Conservation (phyloP, 2,797 vertebrate genomes). For the Apogon talboti region DNA sequence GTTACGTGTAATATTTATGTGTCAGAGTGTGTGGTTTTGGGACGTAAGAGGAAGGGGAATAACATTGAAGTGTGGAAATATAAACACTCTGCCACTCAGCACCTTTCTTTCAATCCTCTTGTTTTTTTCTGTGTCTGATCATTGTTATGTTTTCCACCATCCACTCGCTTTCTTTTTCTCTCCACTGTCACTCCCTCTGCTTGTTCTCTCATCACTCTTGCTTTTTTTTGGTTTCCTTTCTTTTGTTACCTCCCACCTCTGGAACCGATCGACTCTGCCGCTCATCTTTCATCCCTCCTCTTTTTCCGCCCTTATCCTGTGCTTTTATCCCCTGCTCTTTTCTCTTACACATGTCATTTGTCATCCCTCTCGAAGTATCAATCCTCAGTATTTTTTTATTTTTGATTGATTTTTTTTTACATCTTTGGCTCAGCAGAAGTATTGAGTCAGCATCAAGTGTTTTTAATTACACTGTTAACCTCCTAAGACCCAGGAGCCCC, state of each 20-base stretch:
- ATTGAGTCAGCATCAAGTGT: conserved; percentile 14
- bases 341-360: conserved; percentile 12
- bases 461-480: too few species aligned
- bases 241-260: not conserved
- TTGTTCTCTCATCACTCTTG: conserved; percentile 26
- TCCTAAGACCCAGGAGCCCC: too few species aligned
- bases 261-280: conserved; percentile 4
- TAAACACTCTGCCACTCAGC: conserved; percentile 31
- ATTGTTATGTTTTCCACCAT: conserved; percentile 37
- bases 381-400: not conserved
- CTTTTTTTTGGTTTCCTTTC: conserved; percentile 16
- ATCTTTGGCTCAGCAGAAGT: not conserved
- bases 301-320: not conserved
- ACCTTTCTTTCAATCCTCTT: conserved; percentile 23
- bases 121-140: conserved; percentile 16
- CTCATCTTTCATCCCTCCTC: conserved; percentile 38
- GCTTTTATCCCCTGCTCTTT: not conserved
- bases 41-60: conserved; percentile 1
- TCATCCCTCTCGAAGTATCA: conserved; percentile 17
- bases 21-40: not conserved
- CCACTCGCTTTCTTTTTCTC: conserved; percentile 21
- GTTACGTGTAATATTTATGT: not conserved
- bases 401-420: not conserved
- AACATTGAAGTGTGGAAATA: conserved; percentile 21
- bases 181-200: conserved; percentile 13